Conservation (phyloP, 2,113 vertebrate species). For the Spea bombifrons region DNA sequence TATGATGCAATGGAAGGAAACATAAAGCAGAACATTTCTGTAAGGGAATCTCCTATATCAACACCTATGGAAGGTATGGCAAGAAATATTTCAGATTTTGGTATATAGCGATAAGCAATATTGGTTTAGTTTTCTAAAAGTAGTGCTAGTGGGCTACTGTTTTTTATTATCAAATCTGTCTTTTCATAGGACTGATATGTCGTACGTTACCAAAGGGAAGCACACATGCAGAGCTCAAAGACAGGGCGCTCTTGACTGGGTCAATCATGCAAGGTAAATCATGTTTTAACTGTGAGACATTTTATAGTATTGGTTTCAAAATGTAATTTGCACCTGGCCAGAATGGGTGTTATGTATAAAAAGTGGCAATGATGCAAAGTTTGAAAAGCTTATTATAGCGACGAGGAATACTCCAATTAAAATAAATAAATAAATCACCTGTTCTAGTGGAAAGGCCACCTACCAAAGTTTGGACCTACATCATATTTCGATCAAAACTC, state of each 20-base stretch:
- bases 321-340: too few relatives aligned
- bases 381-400: too few relatives aligned
- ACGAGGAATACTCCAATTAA: too few relatives aligned
- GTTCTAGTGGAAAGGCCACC: too few relatives aligned
- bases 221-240: slow-evolving; percentile 86
- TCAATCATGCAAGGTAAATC: slow-evolving; percentile 95
- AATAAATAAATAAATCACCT: too few relatives aligned
- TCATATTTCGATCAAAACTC: too few relatives aligned
- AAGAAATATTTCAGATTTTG: neutral
- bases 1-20: slow-evolving; percentile 91
- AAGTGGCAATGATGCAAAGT: too few relatives aligned
- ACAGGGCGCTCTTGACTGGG: slow-evolving; percentile 83
- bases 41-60: slow-evolving; percentile 78
- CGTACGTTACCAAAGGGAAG: slow-evolving; percentile 87
- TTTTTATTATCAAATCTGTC: neutral
- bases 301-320: neutral
- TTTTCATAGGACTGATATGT: slow-evolving; percentile 82
- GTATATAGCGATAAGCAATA: neutral
- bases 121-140: neutral
- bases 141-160: too few relatives aligned
- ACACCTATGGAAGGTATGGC: slow-evolving; percentile 83
- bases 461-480: too few relatives aligned
- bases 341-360: too few relatives aligned
- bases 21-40: slow-evolving; percentile 76
- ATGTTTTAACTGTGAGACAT: neutral